Evolutionary conservation across 2,797 vertebrate genomes (phyloP).

Genomic region (Danionella dracula): DNA sequence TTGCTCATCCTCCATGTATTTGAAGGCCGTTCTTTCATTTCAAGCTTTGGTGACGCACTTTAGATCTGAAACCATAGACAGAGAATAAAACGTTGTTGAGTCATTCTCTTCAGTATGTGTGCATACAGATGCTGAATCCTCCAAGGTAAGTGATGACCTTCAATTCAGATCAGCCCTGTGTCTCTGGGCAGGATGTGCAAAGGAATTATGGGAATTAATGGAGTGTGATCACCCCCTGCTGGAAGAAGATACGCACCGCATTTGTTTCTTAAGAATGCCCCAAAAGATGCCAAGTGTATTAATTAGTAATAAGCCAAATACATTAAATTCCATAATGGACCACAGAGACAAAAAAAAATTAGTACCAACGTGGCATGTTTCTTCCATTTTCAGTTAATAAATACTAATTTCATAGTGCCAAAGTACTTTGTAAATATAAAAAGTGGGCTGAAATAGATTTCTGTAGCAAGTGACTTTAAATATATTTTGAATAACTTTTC

Average conservation of each 20-base stretch:
- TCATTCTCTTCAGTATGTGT: background rate
- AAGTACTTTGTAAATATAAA: too few relatives aligned
- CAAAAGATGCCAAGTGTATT: too few relatives aligned
- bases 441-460: too few relatives aligned
- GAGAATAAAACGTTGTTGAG: background rate
- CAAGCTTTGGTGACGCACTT: background rate
- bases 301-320: too few relatives aligned
- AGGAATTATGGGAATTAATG: background rate
- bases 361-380: too few relatives aligned
- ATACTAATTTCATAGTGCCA: too few relatives aligned
- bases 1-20: background rate
- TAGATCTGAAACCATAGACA: background rate
- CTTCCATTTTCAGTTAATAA: too few relatives aligned
- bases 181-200: constrained; percentile 44
- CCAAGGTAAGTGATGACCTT: constrained; percentile 45
- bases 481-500: too few relatives aligned
- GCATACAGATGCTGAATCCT: constrained; percentile 9
- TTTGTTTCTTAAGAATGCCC: background rate
- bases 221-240: constrained; percentile 29
- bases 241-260: constrained; percentile 12
- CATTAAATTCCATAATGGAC: too few relatives aligned
- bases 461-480: too few relatives aligned
- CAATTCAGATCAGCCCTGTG: constrained; percentile 20
- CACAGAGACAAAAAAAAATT: too few relatives aligned
- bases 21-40: constrained; percentile 4